These are phyloP conservation scores for Isurus oxyrinchus DNA, from an alignment of 2,113 vertebrate genomes.

Conservation along the genomic window DNA sequence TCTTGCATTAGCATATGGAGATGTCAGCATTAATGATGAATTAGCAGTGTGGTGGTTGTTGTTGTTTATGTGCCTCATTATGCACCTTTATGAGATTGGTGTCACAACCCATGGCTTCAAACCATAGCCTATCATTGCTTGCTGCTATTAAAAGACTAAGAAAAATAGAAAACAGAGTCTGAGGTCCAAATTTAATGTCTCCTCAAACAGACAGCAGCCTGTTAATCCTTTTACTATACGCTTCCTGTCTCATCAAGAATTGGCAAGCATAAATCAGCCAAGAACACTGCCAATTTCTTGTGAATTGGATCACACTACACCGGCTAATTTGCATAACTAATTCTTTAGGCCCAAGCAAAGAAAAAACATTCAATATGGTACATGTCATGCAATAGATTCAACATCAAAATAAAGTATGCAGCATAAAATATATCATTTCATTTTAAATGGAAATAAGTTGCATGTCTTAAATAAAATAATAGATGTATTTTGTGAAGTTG, in stretches of 20 bases:
- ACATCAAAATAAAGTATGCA: neutral
- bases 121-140: neutral
- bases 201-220: neutral
- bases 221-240: neutral
- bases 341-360: neutral
- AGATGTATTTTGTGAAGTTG: neutral
- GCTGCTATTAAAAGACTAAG: neutral
- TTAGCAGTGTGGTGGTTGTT: neutral
- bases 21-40: slow-evolving; percentile 13
- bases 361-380: neutral
- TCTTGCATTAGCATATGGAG: neutral
- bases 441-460: neutral
- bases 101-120: neutral
- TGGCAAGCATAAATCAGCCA: slow-evolving; percentile 19
- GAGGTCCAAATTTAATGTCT: slow-evolving; percentile 7
- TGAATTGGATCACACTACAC: neutral
- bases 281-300: neutral
- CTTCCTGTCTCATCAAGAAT: neutral
- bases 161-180: neutral
- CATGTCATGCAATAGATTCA: neutral
- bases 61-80: neutral
- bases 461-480: neutral
- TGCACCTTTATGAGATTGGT: neutral
- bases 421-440: neutral
- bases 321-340: slow-evolving; percentile 1